Conservation (phyloP, 2,113 vertebrate species). For the Talpa occidentalis region DNA sequence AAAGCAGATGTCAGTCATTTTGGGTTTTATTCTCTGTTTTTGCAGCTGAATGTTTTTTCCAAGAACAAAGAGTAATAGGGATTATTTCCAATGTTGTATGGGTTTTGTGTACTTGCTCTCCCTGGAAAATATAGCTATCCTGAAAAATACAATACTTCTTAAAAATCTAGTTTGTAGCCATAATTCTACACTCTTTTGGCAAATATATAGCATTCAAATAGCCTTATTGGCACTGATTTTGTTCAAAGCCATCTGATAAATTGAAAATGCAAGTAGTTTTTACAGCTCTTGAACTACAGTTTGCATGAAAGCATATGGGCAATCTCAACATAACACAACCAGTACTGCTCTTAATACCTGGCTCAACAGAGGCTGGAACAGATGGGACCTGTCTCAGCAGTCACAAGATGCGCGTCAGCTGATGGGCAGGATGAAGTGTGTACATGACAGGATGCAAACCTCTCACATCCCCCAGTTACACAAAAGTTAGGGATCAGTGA, state of each 20-base stretch:
- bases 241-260: constrained; percentile 58
- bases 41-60: constrained; percentile 9
- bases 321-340: constrained; percentile 19
- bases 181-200: constrained; percentile 44
- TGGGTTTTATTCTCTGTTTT: neutral
- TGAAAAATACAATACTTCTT: constrained; percentile 57
- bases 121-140: neutral
- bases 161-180: constrained; percentile 34
- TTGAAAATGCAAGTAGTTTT: constrained; percentile 62
- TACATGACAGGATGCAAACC: neutral
- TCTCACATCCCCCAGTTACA: neutral
- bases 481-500: neutral
- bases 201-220: constrained; percentile 56
- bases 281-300: constrained; percentile 40
- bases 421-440: neutral
- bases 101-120: constrained; percentile 25
- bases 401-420: neutral
- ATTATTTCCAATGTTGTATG: neutral
- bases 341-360: constrained; percentile 55
- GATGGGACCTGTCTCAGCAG: neutral
- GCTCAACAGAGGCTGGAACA: neutral
- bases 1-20: neutral
- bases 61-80: neutral
- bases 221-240: constrained; percentile 47
- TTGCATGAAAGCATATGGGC: constrained; percentile 35